Evolutionary conservation across 1,140 invertebrate species (phyloP).

Genomic region (Aradophagus sp.): DNA sequence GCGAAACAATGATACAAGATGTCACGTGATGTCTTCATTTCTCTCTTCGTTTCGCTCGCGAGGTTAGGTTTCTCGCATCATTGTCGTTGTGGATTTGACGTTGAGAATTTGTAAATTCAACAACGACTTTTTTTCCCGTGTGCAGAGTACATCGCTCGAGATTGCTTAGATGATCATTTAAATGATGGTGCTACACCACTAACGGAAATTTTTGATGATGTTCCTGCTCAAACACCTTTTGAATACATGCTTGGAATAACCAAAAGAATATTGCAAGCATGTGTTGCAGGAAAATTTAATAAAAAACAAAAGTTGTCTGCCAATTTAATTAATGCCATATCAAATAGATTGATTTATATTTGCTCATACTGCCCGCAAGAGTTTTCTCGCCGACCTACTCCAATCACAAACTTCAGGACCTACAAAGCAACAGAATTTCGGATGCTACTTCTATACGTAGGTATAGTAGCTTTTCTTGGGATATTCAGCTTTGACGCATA

Average conservation of each 20-base stretch:
- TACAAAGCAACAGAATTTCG: slow-evolving; percentile 51
- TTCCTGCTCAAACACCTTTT: slow-evolving; percentile 43
- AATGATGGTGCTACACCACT: slow-evolving; percentile 31
- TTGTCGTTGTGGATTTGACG: no score
- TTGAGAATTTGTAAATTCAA: no score
- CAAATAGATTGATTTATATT: slow-evolving; percentile 6
- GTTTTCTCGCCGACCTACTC: slow-evolving; percentile 33
- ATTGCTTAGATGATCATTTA: slow-evolving; percentile 25
- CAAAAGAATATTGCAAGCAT: slow-evolving; percentile 34
- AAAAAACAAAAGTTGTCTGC: slow-evolving; percentile 3
- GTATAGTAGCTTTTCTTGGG: slow-evolving; percentile 27
- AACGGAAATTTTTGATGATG: slow-evolving; percentile 27
- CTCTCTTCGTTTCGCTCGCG: no score
- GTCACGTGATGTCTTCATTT: no score
- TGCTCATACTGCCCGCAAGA: slow-evolving; percentile 30
- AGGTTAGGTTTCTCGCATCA: no score
- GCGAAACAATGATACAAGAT: no score
- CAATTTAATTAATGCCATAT: slow-evolving; percentile 7
- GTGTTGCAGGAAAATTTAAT: slow-evolving; percentile 28
- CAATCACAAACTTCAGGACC: slow-evolving; percentile 6
- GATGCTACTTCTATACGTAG: slow-evolving; percentile 45
- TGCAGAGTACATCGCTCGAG: slow-evolving; percentile 3
- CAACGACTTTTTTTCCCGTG: no score
- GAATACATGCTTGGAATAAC: slow-evolving; percentile 50
- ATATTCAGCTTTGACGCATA: slow-evolving; percentile 23